phyloP scores from a whole-genome alignment of 2,113 vertebrate species.

The Aptenodytes forsteri region DNA sequence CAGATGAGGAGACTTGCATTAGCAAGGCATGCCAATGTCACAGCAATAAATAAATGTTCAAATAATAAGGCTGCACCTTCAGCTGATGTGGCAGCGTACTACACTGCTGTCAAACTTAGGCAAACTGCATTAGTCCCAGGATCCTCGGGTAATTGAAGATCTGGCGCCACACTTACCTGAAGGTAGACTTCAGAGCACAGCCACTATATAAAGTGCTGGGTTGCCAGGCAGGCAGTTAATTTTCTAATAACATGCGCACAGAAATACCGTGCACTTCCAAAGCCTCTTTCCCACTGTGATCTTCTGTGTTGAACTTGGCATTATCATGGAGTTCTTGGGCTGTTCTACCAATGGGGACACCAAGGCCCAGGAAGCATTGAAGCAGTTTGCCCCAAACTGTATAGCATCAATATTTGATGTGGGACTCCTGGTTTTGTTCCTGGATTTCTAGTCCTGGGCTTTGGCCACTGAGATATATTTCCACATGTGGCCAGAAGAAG shows the following conservation, averaged over 20 bases:
- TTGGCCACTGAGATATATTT: not conserved
- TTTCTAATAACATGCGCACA: not conserved
- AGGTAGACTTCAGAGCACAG: not conserved
- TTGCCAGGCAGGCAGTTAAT: not conserved
- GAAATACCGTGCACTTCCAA: not conserved
- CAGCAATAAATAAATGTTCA: conserved; percentile 5
- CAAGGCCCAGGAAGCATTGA: not conserved
- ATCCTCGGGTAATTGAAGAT: not conserved
- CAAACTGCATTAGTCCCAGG: not conserved
- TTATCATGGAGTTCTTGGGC: not conserved
- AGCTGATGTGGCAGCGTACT: not conserved
- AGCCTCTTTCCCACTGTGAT: not conserved
- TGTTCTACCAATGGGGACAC: not conserved
- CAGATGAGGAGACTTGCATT: conserved; percentile 1
- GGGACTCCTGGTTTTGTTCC: not conserved
- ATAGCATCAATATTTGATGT: not conserved
- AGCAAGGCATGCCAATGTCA: not conserved
- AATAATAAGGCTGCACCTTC: not conserved
- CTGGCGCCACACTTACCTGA: not conserved
- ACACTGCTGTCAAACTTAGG: not conserved
- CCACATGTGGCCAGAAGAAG: not conserved
- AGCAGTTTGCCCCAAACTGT: not conserved
- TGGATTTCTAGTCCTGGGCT: not conserved
- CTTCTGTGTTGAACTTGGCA: conserved; percentile 34
- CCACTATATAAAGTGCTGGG: not conserved